phyloP scores from a whole-genome alignment of 2,113 vertebrate genomes.

The Rutilus rutilus region DNA sequence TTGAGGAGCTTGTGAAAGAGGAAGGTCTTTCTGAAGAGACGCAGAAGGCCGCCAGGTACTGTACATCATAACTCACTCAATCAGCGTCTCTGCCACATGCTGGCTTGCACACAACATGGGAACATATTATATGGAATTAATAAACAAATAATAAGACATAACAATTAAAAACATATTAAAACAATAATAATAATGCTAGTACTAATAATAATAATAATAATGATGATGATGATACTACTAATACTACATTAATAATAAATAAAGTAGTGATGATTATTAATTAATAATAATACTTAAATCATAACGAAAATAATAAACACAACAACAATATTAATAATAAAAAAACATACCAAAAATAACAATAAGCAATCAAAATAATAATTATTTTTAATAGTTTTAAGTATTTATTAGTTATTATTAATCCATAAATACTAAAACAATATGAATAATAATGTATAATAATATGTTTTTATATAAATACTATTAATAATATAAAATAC shows the following conservation, averaged over 20 bases:
- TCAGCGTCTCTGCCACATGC: not conserved
- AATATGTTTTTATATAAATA: too few relatives aligned
- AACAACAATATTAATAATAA: not conserved
- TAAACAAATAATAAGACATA: not conserved
- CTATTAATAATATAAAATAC: not conserved
- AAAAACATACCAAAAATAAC: not conserved
- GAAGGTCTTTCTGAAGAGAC: slow-evolving; percentile 94
- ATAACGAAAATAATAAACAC: not conserved
- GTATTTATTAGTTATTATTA: not conserved
- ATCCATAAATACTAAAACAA: not conserved
- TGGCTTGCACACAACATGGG: not conserved
- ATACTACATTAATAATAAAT: too few relatives aligned
- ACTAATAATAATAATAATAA: not conserved
- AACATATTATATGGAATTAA: not conserved
- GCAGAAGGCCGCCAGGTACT: slow-evolving; percentile 88
- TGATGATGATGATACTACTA: too few relatives aligned
- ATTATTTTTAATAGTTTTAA: not conserved
- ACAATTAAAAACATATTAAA: not conserved
- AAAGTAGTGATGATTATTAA: not conserved
- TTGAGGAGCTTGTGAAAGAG: slow-evolving; percentile 98
- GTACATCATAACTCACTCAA: not conserved
- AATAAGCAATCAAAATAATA: not conserved
- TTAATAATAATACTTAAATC: not conserved
- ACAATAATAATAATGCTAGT: not conserved
- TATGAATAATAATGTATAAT: not conserved